phyloP scores from a whole-genome alignment of 2,888 invertebrate species.

The Drosophila eohydei region DNA sequence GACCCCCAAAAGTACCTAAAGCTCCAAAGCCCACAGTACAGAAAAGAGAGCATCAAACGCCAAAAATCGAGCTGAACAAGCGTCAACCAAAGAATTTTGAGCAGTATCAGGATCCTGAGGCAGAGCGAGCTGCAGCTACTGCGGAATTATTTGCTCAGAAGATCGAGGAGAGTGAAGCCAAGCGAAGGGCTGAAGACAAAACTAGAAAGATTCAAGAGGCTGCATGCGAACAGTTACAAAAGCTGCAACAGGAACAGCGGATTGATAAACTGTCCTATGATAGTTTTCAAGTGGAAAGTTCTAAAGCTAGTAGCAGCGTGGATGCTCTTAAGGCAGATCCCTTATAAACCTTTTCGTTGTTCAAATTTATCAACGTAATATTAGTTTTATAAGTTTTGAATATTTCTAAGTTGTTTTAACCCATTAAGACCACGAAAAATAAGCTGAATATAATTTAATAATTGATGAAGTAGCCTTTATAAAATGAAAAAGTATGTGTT shows the following conservation, averaged over 20 bases:
- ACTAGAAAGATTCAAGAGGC: constrained; percentile 74
- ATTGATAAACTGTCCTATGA: constrained; percentile 49
- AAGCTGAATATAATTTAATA: background rate
- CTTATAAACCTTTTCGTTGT: constrained; percentile 21
- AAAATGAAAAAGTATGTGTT: background rate
- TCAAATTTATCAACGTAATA: background rate
- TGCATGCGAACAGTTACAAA: constrained; percentile 73
- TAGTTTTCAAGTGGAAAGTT: constrained; percentile 55
- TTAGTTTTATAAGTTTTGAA: background rate
- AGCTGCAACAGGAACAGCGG: constrained; percentile 57
- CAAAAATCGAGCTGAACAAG: constrained; percentile 31
- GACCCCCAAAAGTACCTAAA: constrained; percentile 55
- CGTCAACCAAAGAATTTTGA: constrained; percentile 56
- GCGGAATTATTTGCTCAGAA: constrained; percentile 78
- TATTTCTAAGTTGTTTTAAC: background rate
- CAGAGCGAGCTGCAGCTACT: constrained; percentile 74
- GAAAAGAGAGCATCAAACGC: constrained; percentile 18
- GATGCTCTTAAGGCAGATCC: constrained; percentile 53
- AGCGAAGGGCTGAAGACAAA: constrained; percentile 69
- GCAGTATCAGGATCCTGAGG: constrained; percentile 69
- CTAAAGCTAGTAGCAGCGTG: constrained; percentile 27
- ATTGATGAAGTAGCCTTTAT: background rate
- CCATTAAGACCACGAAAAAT: background rate
- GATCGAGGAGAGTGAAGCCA: constrained; percentile 71
- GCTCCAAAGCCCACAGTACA: constrained; percentile 15